Base-by-base conservation (phyloP, 2,113 vertebrate species). In the Saguinus imperator region DNA sequence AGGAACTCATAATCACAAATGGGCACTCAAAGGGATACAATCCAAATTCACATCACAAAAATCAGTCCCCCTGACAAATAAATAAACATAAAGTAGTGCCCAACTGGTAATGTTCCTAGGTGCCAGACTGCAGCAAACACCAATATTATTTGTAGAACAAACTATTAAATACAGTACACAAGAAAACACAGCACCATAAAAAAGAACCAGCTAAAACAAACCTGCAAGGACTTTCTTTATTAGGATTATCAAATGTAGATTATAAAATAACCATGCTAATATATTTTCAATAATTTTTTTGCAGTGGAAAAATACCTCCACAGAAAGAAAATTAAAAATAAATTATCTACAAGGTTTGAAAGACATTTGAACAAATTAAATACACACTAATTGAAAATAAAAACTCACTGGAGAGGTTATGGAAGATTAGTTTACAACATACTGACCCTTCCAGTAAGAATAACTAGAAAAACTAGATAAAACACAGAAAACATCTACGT, bases 381-480 rank as follows among this genome's bases (percentile, higher is more conserved):
- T 87, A 72, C 37, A 84, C 1, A 75, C 13, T 75, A 94, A 72
- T 61, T 75, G 35, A 92, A 86, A 92, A 84, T 32, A 55, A 94
- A 82, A 82, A 68, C 11, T 50, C 43, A 77, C n/a, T 86, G 35
- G 37, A 89, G 21, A 87, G 45, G 14, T 48, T 93, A 86, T 55
- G 35, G 9, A 40, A 77, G 37, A 83, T 64, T 55, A 87, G 57
- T 35, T 82, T 35, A 72, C 35, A 82, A 87, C 16, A 83, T 27
- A 66, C 25, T 92, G 40, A 82, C 10, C 6, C 5, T 75, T 5
- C 50, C 37, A 64, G 55, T 70, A 58, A 89, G 58, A 73, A 55
- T 35, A 97, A 72, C 37, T 88, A 75, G 32, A 92, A 68, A 96
- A 57, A n/a, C 4, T 45, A 89, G 32, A 32, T 72, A 76, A 97